Evolutionary conservation across 1,140 invertebrate genomes (phyloP).

Genomic region (Hermatobates lingyangjiaoensis): DNA sequence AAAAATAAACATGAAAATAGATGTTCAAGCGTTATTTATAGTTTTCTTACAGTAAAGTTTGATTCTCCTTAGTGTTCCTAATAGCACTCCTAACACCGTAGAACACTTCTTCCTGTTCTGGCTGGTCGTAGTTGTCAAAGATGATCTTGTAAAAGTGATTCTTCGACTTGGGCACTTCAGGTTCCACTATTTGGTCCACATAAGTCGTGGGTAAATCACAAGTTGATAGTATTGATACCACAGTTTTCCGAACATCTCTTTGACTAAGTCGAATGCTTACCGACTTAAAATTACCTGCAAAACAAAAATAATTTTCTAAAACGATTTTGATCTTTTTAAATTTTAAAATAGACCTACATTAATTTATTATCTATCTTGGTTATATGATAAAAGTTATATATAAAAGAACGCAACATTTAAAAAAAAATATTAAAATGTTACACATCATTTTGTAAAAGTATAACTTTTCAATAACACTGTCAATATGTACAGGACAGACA

Average conservation of each 20-base stretch:
- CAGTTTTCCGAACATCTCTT: slow-evolving; percentile 47
- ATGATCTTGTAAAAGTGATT: not conserved
- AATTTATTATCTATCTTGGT: not conserved
- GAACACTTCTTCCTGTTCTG: slow-evolving; percentile 6
- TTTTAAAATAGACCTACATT: slow-evolving; percentile 3
- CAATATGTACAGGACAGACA: too few relatives aligned
- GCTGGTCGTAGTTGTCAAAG: slow-evolving; percentile 4
- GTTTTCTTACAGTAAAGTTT: slow-evolving; percentile 2
- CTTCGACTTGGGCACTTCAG: not conserved
- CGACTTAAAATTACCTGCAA: slow-evolving; percentile 41
- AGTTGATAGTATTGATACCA: slow-evolving; percentile 53
- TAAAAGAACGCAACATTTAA: not conserved
- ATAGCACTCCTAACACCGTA: not conserved
- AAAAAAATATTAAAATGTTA: not conserved
- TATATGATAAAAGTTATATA: too few relatives aligned
- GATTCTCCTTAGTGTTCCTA: not conserved
- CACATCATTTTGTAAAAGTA: not conserved
- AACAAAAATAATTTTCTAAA: slow-evolving; percentile 10
- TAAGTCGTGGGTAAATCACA: slow-evolving; percentile 70
- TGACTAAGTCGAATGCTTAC: slow-evolving; percentile 50
- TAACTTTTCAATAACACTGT: not conserved
- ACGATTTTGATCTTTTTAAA: not conserved
- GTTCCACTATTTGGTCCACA: slow-evolving; percentile 42
- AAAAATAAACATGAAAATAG: too few relatives aligned
- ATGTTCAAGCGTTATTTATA: too few relatives aligned